Evolutionary conservation across 2,888 invertebrate species (phyloP), one percentile per base, ranked within the genome.

Genomic region (Folsomia candida): DNA sequence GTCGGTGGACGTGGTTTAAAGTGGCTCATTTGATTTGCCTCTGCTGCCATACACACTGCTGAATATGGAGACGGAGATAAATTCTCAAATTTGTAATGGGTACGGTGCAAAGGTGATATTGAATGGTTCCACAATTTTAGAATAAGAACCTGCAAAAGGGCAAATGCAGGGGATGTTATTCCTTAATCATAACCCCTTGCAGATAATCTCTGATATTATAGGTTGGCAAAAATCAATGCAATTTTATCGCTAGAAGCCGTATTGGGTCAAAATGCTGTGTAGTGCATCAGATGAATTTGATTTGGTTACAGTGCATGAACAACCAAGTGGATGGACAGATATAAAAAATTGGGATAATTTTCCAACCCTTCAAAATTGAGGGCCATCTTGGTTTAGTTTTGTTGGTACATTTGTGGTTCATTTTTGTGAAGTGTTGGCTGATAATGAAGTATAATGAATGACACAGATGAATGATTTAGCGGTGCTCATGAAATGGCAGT

Each of bases 21-120:
- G 20, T n/a, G 22, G 18, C 20, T 20, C 6, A 6, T 54, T 22
- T 54, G 54, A 22, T 54, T n/a, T 54, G 4, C 20, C 54, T 4
- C 22, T 54, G n/a, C n/a, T n/a, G n/a, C n/a, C n/a, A n/a, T n/a
- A n/a, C n/a, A n/a, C 22, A 20, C 6, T 20, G 54, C 20, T 22
- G 54, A 20, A 22, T 4, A 54, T 22, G 22, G 22, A 54, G 54
- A 54, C 54, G n/a, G 20, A 54, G 54, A 54, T 54, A 4, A 18
- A 54, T 54, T 54, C n/a, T 54, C 54, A 54, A 54, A 54, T 54
- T 54, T 54, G 54, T 20, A 22, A 54, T 54, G 54, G 54, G 6
- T 54, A 54, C 4, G 54, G 54, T n/a, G 20, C 37, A 14, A n/a
- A 54, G 6, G 22, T 54, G 18, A 54, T 54, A 20, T 54, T 54